A percentile compares a stretch with the other conserved stretches of the same genome.
Evolutionary conservation across 2,888 invertebrate genomes (phyloP).

Genomic region (Drosophila bunnanda): DNA sequence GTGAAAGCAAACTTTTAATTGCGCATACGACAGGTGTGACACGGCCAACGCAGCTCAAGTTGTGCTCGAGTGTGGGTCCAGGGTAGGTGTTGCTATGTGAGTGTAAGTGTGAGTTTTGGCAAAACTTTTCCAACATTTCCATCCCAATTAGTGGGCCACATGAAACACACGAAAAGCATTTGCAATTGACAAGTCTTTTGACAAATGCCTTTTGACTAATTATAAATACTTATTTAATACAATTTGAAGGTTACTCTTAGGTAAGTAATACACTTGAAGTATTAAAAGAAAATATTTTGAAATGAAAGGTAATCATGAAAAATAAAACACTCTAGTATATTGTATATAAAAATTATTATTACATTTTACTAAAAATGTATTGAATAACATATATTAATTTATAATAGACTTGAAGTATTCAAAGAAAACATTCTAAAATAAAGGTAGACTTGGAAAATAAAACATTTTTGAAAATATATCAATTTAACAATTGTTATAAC

Average conservation of each 20-base stretch:
- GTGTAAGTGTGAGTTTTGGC: slow-evolving; percentile 15
- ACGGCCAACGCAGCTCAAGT: slow-evolving; percentile 28
- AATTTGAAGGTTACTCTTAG: not conserved
- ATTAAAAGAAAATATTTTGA: not conserved
- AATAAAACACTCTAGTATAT: no score
- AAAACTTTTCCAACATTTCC: slow-evolving; percentile 28
- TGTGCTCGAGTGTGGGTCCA: slow-evolving; percentile 9
- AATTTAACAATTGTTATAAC: no score
- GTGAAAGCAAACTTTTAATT: slow-evolving; percentile 67
- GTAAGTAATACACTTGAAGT: not conserved
- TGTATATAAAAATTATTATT: no score
- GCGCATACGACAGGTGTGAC: slow-evolving; percentile 67
- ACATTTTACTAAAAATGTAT: no score
- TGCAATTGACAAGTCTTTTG: slow-evolving; percentile 58
- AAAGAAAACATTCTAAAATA: no score
- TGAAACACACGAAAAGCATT: slow-evolving; percentile 32
- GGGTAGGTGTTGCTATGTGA: not conserved
- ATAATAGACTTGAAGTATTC: not conserved
- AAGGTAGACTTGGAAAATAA: no score
- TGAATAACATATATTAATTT: no score
- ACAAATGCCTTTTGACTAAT: slow-evolving; percentile 49
- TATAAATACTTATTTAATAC: slow-evolving; percentile 42
- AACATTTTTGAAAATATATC: no score
- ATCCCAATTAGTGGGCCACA: slow-evolving; percentile 43
- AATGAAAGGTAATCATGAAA: no score